Evolutionary conservation across 2,888 invertebrate species (phyloP).

Genomic region (Encarsia formosa): DNA sequence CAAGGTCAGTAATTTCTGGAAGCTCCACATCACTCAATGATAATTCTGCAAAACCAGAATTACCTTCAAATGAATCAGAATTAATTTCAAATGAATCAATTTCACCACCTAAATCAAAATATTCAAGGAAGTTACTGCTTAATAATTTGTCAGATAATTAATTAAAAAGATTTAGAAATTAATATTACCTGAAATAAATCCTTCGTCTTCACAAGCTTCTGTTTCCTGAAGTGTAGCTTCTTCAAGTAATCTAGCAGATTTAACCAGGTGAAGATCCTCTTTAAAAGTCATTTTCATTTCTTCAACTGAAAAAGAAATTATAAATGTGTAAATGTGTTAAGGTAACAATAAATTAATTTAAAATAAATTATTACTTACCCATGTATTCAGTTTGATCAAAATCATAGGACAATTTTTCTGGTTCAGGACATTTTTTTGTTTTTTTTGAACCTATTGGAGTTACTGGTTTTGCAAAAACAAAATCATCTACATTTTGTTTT

Average conservation of each 20-base stretch:
- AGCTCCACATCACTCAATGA: conserved; percentile 3
- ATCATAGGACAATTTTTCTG: conserved; percentile 32
- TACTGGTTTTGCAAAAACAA: conserved; percentile 33
- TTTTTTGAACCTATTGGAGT: conserved; percentile 20
- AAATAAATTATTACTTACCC: conserved; percentile 16
- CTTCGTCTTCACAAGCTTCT: conserved; percentile 29
- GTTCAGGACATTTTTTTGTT: conserved; percentile 24
- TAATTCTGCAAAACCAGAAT: not conserved
- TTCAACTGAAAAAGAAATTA: conserved; percentile 20
- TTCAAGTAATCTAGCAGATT: conserved; percentile 9
- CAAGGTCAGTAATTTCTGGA: conserved; percentile 17
- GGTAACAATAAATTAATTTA: conserved; percentile 19
- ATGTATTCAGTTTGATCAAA: conserved; percentile 27
- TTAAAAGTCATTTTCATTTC: conserved; percentile 27
- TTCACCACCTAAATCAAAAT: too few species aligned
- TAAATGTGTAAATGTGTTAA: conserved; percentile 8
- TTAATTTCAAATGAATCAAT: conserved; percentile 12
- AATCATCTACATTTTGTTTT: conserved; percentile 22
- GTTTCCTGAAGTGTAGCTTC: not conserved
- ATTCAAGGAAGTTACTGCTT: too few species aligned
- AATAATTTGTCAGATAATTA: not conserved
- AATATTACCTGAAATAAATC: conserved; percentile 33
- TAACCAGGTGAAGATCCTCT: conserved; percentile 21
- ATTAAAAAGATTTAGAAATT: not conserved
- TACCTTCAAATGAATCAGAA: conserved; percentile 4